These are phyloP conservation scores for Cebus imitator DNA, from an alignment of 2,113 vertebrate species.

Conservation along the genomic window DNA sequence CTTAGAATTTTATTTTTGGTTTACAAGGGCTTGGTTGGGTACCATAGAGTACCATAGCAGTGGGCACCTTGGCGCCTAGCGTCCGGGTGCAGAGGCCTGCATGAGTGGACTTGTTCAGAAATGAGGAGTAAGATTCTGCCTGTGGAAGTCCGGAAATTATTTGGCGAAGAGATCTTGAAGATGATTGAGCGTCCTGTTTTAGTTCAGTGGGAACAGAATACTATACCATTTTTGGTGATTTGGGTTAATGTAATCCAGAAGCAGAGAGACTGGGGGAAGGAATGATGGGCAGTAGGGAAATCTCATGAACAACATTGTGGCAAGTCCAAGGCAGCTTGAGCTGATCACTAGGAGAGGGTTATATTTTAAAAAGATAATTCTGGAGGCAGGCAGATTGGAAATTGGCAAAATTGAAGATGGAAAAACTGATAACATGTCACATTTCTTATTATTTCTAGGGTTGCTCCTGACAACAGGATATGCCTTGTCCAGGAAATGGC, in stretches of 20 bases:
- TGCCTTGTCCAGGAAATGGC: neutral
- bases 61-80: accelerated
- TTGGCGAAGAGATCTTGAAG: neutral
- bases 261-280: neutral
- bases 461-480: neutral
- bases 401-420: neutral
- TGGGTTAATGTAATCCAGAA: neutral
- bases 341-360: neutral
- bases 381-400: neutral
- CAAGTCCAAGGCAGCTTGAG: neutral
- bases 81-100: neutral
- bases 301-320: neutral
- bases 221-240: neutral
- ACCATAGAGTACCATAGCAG: neutral
- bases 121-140: neutral
- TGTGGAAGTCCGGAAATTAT: neutral
- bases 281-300: neutral
- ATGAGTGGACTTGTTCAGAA: neutral
- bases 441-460: neutral
- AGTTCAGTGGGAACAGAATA: neutral
- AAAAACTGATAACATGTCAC: neutral
- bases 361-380: neutral
- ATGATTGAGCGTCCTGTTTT: neutral
- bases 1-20: too few relatives aligned
- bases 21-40: neutral